Conservation (phyloP, 2,888 invertebrate species). For the Cremastinae sp. region DNA sequence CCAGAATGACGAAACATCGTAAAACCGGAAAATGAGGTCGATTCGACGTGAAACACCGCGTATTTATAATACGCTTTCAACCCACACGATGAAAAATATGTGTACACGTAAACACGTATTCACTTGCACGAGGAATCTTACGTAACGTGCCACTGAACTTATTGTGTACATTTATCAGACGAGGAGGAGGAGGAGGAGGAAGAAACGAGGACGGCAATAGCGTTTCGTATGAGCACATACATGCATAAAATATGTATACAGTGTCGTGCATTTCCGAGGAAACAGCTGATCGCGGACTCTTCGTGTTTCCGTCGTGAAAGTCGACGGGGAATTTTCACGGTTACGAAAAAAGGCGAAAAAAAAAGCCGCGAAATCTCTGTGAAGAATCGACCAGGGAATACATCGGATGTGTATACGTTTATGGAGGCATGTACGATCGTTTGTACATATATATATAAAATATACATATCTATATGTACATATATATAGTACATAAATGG, state of each 20-base stretch:
- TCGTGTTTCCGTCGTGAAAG: constrained; percentile 29
- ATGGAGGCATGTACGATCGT: constrained; percentile 12
- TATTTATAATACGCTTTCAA: not conserved
- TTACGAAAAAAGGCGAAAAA: constrained; percentile 11
- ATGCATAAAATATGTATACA: constrained; percentile 1
- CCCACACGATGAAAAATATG: not conserved
- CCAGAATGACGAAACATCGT: not conserved
- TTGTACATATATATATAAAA: not conserved
- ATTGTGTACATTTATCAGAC: constrained; percentile 35
- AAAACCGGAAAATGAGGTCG: not conserved
- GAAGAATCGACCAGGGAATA: constrained; percentile 24
- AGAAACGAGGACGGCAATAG: not conserved
- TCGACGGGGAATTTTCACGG: constrained; percentile 39
- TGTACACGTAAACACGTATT: constrained; percentile 4
- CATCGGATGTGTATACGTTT: constrained; percentile 2
- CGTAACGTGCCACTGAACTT: constrained; percentile 56
- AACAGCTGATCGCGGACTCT: constrained; percentile 39
- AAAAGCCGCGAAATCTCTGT: constrained; percentile 6
- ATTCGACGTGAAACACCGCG: constrained; percentile 15
- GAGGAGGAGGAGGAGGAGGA: not conserved
- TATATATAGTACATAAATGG: constrained; percentile 5
- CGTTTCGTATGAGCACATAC: not conserved
- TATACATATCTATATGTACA: not conserved
- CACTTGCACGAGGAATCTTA: constrained; percentile 49
- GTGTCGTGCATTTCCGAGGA: not conserved